A percentile compares a stretch with the other conserved stretches of the same genome.
These are phyloP conservation scores for Mustela lutreola DNA, from an alignment of 2,113 vertebrate genomes.

Conservation along the genomic window DNA sequence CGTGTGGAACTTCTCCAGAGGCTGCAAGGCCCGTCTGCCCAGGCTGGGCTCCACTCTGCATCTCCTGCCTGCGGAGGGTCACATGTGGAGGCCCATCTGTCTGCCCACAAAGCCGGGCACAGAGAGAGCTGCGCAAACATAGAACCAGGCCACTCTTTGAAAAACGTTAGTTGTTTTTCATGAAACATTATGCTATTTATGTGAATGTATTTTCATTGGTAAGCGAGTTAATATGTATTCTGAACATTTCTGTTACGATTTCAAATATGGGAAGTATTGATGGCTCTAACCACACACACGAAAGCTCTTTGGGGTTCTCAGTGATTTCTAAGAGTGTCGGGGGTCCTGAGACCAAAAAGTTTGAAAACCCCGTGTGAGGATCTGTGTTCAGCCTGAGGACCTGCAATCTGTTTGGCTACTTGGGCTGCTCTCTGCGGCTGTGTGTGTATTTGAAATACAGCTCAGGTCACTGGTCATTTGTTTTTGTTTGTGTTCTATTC, in stretches of 20 bases:
- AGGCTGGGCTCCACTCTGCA: neutral
- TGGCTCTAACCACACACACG: fast-evolving
- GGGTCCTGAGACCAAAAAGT: neutral
- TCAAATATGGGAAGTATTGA: fast-evolving
- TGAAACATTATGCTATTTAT: neutral
- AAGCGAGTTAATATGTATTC: neutral
- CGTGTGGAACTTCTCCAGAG: neutral
- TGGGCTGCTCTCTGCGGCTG: fast-evolving
- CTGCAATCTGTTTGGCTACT: fast-evolving
- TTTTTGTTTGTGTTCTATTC: neutral
- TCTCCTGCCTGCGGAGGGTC: neutral
- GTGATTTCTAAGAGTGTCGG: neutral
- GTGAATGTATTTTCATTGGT: neutral
- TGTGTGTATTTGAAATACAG: neutral
- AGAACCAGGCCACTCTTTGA: neutral
- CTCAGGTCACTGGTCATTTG: neutral
- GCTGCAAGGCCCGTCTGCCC: neutral
- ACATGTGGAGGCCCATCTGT: neutral
- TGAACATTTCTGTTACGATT: neutral
- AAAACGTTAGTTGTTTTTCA: neutral
- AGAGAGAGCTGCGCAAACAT: fast-evolving
- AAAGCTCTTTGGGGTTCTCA: neutral
- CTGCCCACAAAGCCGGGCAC: neutral
- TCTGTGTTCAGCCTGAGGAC: neutral
- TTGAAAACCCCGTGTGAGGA: fast-evolving